A percentile compares a stretch with the other conserved stretches of the same genome.
phyloP scores from a whole-genome alignment of 2,888 invertebrate genomes.

The Hydraecia micacea region DNA sequence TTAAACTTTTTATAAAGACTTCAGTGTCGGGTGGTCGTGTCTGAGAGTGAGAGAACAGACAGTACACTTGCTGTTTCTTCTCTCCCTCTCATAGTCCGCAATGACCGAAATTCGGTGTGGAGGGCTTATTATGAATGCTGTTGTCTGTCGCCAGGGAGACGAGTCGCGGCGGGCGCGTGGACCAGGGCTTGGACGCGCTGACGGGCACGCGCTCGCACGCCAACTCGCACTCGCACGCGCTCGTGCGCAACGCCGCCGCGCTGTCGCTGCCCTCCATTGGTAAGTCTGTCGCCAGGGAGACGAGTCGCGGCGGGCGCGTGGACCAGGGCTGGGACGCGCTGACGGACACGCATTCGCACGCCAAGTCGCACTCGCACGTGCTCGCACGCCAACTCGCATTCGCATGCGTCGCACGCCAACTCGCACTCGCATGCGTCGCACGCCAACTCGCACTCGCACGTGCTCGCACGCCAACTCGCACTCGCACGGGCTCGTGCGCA shows the following conservation, averaged over 20 bases:
- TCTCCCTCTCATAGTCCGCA: no score
- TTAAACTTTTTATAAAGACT: no score
- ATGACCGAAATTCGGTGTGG: neutral
- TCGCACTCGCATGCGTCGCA: no score
- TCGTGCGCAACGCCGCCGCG: slow-evolving; percentile 44
- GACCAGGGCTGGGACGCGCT: slow-evolving; percentile 42
- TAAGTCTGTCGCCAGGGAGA: slow-evolving; percentile 45
- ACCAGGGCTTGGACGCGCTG: no score
- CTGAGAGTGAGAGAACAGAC: neutral
- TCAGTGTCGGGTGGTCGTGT: neutral
- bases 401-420: no score
- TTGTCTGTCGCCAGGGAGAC: slow-evolving; percentile 54
- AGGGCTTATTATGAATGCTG: neutral
- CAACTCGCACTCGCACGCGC: no score
- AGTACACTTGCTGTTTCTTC: neutral
- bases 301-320: slow-evolving; percentile 69
- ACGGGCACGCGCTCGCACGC: no score
- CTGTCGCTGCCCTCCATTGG: slow-evolving; percentile 81
- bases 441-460: no score
- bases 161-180: slow-evolving; percentile 47
- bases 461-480: no score
- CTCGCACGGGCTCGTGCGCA: slow-evolving; percentile 43
- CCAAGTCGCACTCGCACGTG: no score
- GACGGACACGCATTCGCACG: no score
- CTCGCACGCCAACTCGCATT: no score